phyloP scores from a whole-genome alignment of 2,888 invertebrate species.

The Perdita meconis region DNA sequence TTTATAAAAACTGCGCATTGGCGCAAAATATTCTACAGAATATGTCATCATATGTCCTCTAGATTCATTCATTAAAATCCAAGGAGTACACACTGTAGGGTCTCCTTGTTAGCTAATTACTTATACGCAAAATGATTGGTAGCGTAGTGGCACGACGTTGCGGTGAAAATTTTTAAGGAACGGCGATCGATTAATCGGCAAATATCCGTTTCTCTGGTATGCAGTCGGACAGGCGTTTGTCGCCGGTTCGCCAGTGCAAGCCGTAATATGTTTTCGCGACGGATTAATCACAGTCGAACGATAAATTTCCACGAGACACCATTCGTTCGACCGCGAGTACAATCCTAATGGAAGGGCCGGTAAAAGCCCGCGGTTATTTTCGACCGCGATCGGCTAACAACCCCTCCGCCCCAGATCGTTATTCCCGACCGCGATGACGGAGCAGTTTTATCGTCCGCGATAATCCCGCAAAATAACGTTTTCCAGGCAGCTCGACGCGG shows the following conservation, averaged over 20 bases:
- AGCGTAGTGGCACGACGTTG: neutral
- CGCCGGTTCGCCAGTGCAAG: conserved; percentile 24
- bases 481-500: conserved; percentile 8
- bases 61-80: no score
- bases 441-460: conserved; percentile 60
- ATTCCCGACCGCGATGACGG: conserved; percentile 41
- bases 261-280: conserved; percentile 45
- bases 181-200: conserved; percentile 30
- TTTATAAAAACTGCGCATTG: no score
- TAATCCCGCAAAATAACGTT: conserved; percentile 58
- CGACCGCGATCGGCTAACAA: conserved; percentile 61
- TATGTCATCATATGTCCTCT: no score
- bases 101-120: no score
- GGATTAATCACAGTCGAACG: conserved; percentile 59
- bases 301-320: conserved; percentile 60
- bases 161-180: neutral
- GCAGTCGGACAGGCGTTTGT: conserved; percentile 38
- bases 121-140: neutral
- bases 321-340: conserved; percentile 47
- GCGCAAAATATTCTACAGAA: no score
- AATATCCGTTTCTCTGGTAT: conserved; percentile 46
- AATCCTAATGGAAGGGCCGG: conserved; percentile 54
- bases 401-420: conserved; percentile 44
- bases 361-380: conserved; percentile 61
- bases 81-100: no score